phyloP scores from a whole-genome alignment of 1,140 invertebrate species.

The Conus ventricosus region DNA sequence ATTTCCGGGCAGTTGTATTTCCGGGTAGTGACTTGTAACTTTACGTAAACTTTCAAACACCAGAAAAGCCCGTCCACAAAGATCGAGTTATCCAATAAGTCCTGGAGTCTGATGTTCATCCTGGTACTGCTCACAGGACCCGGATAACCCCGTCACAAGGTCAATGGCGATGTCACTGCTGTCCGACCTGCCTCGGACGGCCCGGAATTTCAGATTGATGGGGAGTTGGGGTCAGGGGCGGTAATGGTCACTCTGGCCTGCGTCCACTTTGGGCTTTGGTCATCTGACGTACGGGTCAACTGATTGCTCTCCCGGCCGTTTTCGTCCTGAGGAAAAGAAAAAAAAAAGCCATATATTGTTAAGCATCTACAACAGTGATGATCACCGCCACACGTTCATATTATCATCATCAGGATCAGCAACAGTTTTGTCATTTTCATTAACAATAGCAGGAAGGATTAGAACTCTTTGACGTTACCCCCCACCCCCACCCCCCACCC shows the following conservation, averaged over 20 bases:
- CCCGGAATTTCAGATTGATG: neutral
- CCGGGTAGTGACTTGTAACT: too few relatives aligned
- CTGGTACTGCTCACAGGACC: neutral
- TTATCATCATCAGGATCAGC: neutral
- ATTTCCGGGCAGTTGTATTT: too few relatives aligned
- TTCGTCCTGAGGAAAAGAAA: neutral
- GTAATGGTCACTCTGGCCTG: neutral
- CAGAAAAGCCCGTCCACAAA: too few relatives aligned
- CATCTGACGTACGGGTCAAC: neutral
- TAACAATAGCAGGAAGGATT: neutral
- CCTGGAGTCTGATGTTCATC: neutral
- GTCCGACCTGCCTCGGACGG: neutral
- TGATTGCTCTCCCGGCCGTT: neutral
- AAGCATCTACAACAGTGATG: neutral
- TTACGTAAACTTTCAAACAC: too few relatives aligned
- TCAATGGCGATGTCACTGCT: constrained; percentile 12
- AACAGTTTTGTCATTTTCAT: too few relatives aligned
- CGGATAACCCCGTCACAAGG: neutral
- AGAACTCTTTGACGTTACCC: too few relatives aligned
- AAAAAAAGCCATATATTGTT: neutral
- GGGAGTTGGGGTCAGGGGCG: neutral
- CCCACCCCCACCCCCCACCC: too few relatives aligned
- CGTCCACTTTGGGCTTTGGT: neutral
- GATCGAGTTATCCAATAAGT: too few relatives aligned
- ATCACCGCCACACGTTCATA: neutral